phyloP scores from a whole-genome alignment of 2,888 invertebrate species.

The Vannuccia rotundouncinata region DNA sequence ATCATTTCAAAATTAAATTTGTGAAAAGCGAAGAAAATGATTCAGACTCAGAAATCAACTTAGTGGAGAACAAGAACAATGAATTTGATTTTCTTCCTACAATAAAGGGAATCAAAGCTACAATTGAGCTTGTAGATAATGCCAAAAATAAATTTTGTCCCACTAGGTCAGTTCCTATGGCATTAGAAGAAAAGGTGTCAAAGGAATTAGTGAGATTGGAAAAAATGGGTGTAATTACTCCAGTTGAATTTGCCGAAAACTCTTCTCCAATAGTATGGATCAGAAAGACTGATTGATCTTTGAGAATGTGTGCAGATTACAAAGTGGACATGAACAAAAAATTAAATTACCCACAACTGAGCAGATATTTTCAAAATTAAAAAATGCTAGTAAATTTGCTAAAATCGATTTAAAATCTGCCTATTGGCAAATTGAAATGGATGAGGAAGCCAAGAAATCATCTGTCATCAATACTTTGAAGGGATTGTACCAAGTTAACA shows the following conservation, averaged over 20 bases:
- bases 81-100: neutral
- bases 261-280: slow-evolving; percentile 26
- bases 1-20: neutral
- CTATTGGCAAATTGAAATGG: slow-evolving; percentile 32
- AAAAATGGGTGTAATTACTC: slow-evolving; percentile 29
- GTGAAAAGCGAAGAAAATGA: neutral
- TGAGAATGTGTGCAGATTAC: slow-evolving; percentile 33
- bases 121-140: slow-evolving; percentile 25
- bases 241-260: neutral
- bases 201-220: slow-evolving; percentile 28
- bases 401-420: slow-evolving; percentile 33
- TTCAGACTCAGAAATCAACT: neutral
- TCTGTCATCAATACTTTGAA: slow-evolving; percentile 30
- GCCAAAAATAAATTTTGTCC: slow-evolving; percentile 1
- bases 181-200: slow-evolving; percentile 27
- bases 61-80: neutral
- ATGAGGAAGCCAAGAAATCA: slow-evolving; percentile 25
- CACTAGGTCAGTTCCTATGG: slow-evolving; percentile 28
- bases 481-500: slow-evolving; percentile 25
- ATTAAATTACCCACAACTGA: slow-evolving; percentile 33
- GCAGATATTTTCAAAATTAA: slow-evolving; percentile 32
- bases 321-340: slow-evolving; percentile 33
- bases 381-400: slow-evolving; percentile 39
- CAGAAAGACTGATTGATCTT: slow-evolving; percentile 24
- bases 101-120: slow-evolving; percentile 22